A percentile compares a stretch with the other conserved stretches of the same genome.
phyloP scores from a whole-genome alignment of 2,113 vertebrate species.

The Chroicocephalus ridibundus region DNA sequence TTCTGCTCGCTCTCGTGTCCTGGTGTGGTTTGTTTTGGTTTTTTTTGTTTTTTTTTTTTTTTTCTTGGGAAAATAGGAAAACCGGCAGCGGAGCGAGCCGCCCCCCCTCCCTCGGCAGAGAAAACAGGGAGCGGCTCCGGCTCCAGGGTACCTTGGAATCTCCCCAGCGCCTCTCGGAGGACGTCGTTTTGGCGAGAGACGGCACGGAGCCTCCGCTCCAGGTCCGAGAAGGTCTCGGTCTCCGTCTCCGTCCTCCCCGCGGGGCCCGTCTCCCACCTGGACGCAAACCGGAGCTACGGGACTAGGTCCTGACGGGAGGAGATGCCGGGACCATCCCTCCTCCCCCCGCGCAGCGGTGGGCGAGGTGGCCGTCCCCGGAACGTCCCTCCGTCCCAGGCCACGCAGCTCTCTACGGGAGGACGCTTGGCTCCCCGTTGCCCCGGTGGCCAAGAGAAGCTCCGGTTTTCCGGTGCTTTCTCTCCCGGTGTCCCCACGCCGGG shows the following conservation, averaged over 20 bases:
- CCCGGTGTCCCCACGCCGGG: neutral
- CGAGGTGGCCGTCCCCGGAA: neutral
- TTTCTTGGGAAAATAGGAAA: neutral
- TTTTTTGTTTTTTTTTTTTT: neutral
- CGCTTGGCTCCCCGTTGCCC: neutral
- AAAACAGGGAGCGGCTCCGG: neutral
- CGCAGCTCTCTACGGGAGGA: neutral
- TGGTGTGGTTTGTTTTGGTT: no score
- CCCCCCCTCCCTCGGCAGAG: neutral
- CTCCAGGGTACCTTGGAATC: neutral
- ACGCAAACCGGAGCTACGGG: neutral
- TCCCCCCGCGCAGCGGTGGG: no score
- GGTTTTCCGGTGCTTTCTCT: neutral
- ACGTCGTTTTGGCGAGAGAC: neutral
- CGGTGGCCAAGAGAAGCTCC: neutral
- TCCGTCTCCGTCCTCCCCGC: neutral
- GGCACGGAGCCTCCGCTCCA: neutral
- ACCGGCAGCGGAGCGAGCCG: neutral
- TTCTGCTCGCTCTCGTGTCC: neutral
- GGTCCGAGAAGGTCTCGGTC: neutral
- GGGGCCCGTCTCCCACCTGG: neutral
- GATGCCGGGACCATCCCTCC: neutral
- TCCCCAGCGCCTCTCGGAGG: neutral
- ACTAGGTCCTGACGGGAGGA: fast-evolving
- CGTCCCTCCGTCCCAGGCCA: neutral